Base-by-base conservation (phyloP, 2,888 invertebrate species). In the Helleia helle region DNA sequence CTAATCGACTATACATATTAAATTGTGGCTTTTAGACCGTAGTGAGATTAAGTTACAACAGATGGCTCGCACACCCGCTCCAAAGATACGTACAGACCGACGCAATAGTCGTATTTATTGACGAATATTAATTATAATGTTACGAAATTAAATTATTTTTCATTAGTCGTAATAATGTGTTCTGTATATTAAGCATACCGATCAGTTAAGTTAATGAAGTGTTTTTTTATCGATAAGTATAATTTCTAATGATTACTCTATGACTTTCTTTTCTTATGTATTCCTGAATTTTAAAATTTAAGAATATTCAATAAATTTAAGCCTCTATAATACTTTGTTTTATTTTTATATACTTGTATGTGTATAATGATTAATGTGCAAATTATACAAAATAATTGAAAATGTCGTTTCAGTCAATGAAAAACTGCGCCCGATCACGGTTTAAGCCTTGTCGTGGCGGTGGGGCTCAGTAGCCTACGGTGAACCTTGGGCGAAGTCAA, bases 31-130 rank as follows among this genome's bases (percentile, higher is more conserved):
- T 22, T 11, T 22, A 18, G 12, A 34, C 2, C n/a, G 7, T 34
- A 34, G 34, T 8, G 34, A 15, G 30, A 15, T 14, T 30, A 15
- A 30, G n/a, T 15, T n/a, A n/a, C n/a, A n/a, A n/a, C n/a, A n/a
- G 22, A 18, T 1, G 34, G 12, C 4, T 34, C 12, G 18, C 34
- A 7, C 34, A 13, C 18, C 22, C 50, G 51, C 57, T 62, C 65
- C 63, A 76, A 75, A 76, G 76, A 73, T 59, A 69, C 65, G 66
- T 69, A 71, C 65, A n/a, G n/a, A n/a, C n/a, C n/a, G n/a, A 62
- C 61, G 66, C 74, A 65, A 60, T 76, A 77, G 73, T 79, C 72
- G 72, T 77, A 80, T 80, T 79, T 81, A 80, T 81, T 80, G 71
- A 77, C 64, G 71, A 69, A 72, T 66, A 68, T 69, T 74, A 74